Evolutionary conservation across 2,797 vertebrate species (phyloP).

Genomic region (Hippocampus kuda): DNA sequence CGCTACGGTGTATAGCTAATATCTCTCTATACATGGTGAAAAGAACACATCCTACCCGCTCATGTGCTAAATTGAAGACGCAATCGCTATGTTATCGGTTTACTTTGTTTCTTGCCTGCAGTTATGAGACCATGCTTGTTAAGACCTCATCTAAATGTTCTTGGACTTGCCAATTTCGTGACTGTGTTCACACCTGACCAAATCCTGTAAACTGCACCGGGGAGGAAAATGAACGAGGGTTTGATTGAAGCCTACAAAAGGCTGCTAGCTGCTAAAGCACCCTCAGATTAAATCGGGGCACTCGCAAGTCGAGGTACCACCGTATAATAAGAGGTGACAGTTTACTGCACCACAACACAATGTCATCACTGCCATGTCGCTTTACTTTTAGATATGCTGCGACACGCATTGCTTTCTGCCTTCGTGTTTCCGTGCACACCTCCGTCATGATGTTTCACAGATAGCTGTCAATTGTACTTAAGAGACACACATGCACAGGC

Average conservation of each 20-base stretch:
- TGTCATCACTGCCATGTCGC: background rate
- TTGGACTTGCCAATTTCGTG: too few relatives aligned
- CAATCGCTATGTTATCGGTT: too few relatives aligned
- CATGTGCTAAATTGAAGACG: background rate
- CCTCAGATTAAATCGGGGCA: background rate
- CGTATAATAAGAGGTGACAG: background rate
- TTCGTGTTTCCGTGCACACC: background rate
- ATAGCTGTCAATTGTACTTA: conserved; percentile 30
- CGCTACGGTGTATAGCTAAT: background rate
- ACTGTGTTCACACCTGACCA: too few relatives aligned
- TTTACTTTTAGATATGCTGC: background rate
- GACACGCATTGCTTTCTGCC: background rate
- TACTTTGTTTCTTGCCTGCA: background rate
- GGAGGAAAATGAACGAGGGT: too few relatives aligned
- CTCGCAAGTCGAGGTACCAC: background rate
- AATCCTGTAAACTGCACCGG: background rate
- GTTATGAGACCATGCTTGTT: background rate
- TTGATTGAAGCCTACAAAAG: too few relatives aligned
- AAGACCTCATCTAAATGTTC: background rate
- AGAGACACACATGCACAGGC: conserved; percentile 26
- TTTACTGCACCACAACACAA: background rate
- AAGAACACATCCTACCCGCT: background rate
- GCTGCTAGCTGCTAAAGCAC: too few relatives aligned
- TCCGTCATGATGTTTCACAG: conserved; percentile 6
- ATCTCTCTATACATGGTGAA: background rate